Conservation (phyloP, 2,797 vertebrate species). For the Tokudaia muenninki region DNA sequence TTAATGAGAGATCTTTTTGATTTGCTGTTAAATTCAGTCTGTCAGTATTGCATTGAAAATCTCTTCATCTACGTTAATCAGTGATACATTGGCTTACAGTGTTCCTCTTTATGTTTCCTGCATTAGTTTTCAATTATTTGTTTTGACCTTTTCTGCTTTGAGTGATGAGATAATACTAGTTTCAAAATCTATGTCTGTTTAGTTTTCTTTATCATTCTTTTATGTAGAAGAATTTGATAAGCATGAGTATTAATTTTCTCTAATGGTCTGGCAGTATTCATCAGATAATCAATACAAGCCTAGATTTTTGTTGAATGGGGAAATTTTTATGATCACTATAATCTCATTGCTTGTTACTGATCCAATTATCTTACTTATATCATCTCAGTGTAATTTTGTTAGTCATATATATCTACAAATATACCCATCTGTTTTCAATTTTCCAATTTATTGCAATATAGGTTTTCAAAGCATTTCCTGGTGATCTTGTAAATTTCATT, state of each 20-base stretch:
- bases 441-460: background rate
- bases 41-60: background rate
- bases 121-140: background rate
- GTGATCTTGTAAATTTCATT: background rate
- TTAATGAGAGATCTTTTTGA: background rate
- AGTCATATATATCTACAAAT: background rate
- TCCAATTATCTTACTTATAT: background rate
- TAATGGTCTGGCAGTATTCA: background rate
- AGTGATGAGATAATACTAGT: background rate
- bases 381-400: background rate
- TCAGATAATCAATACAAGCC: background rate
- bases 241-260: no score
- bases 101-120: background rate
- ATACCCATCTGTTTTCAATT: background rate
- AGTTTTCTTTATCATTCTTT: background rate
- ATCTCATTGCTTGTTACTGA: background rate
- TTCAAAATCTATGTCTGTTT: background rate
- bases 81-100: background rate
- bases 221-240: background rate
- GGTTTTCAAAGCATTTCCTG: background rate
- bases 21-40: background rate
- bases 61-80: background rate
- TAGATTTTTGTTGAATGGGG: background rate
- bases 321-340: background rate
- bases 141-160: background rate